Evolutionary conservation across 2,797 vertebrate genomes (phyloP).

Genomic region (Poliocrania exsul): DNA sequence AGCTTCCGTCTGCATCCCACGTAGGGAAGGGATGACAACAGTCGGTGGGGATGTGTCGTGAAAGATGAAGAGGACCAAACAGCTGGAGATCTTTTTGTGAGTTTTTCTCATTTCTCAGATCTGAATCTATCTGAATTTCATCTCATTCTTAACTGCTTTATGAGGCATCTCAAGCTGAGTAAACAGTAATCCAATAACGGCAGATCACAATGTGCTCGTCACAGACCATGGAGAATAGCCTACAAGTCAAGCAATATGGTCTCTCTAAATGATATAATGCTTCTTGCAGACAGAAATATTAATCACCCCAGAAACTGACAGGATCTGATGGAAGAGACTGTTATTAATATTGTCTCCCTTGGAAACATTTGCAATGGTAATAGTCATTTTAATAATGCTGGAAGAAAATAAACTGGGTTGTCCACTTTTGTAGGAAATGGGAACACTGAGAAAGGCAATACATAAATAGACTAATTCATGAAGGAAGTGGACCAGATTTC

Average conservation of each 20-base stretch:
- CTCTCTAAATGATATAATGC: conserved; percentile 38
- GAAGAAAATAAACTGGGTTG: conserved; percentile 26
- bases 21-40: background rate
- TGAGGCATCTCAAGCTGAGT: conserved; percentile 55
- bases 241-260: conserved; percentile 51
- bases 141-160: conserved; percentile 37
- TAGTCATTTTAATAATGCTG: conserved; percentile 64
- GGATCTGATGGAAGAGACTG: conserved; percentile 45
- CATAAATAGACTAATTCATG: conserved; percentile 41
- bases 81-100: background rate
- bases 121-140: conserved; percentile 37
- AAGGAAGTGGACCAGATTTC: conserved; percentile 10
- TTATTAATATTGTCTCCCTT: conserved; percentile 57
- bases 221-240: conserved; percentile 38
- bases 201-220: conserved; percentile 49
- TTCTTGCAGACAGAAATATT: conserved; percentile 61
- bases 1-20: background rate
- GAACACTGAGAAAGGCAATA: conserved; percentile 7
- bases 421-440: background rate
- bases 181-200: conserved; percentile 58
- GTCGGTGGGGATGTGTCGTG: background rate
- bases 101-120: conserved; percentile 49
- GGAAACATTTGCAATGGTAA: conserved; percentile 70
- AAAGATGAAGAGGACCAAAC: background rate
- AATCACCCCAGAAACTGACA: conserved; percentile 55